Base-by-base conservation (phyloP, 2,113 vertebrate genomes). In the Scomber japonicus region DNA sequence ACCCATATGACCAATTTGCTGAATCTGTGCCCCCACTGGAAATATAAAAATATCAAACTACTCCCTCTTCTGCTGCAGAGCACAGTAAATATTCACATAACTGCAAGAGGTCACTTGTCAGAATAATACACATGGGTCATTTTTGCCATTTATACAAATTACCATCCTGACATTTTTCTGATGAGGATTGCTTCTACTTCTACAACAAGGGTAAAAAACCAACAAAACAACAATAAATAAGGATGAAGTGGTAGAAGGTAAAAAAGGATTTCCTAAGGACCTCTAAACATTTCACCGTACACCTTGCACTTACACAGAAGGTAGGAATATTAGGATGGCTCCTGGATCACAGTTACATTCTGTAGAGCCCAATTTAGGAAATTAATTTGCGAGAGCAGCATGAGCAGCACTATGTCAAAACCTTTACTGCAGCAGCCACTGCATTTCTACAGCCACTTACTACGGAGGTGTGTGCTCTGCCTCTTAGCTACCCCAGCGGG, bases 321-420 rank as follows among this genome's bases (percentile, higher is more conserved):
- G 24, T 27, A 27, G 24, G 24, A 27, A 27, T 27, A 27, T 27
- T 27, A 27, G 35, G 31, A 53, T 17, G 67, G 5, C 27, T 81
- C n/a, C 56, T 27, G n/a, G 50, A 59, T 71, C 63, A 19, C 31
- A 45, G 74, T 69, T 70, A 48, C 24, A 71, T 59, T 75, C 48
- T 65, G 51, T 31, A 27, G 49, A 57, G 65, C 3, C 12, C 2
- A 2, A 62, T 65, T 56, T 49, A 19, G 15, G 72, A 46, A 59
- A 77, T 70, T 46, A 6, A 71, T 57, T 57, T 67, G 51, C 19
- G 1, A 59, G 55, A 35, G 31, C 31, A 35, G 31, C 31, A 40
- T 40, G 35, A 40, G 35, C 35, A 45, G 13, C 40, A 48, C 17
- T 17, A 49, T 31, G 21, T 50, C 8, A 40, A 49, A 63, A 15